phyloP scores from a whole-genome alignment of 2,113 vertebrate genomes.

The Cairina moschata region DNA sequence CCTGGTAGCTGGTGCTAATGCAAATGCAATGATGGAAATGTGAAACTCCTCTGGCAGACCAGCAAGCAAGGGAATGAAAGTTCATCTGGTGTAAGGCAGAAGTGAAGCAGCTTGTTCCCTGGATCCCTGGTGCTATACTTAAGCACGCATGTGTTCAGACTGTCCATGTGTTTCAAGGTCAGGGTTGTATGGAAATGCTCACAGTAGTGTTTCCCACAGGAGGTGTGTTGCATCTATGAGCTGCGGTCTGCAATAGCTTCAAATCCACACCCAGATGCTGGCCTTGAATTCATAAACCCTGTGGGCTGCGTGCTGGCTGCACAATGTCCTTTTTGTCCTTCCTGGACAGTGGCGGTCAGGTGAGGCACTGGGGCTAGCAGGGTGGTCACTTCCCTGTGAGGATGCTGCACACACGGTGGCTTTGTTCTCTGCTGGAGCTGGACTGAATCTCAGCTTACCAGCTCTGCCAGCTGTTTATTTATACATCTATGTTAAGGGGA shows the following conservation, averaged over 20 bases:
- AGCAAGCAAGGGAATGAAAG: neutral
- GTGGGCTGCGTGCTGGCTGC: neutral
- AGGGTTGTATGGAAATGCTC: neutral
- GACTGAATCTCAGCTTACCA: neutral
- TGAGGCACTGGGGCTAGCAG: neutral
- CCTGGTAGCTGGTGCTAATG: neutral
- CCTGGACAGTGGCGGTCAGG: neutral
- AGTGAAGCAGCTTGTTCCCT: neutral
- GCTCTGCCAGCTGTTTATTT: neutral
- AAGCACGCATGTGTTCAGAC: neutral
- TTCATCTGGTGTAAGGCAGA: neutral
- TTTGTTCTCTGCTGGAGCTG: neutral
- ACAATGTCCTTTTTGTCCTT: neutral
- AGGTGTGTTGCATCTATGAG: neutral
- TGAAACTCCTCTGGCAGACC: neutral
- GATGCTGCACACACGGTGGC: neutral
- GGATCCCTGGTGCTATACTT: neutral
- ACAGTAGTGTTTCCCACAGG: neutral
- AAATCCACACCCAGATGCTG: neutral
- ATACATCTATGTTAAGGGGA: neutral
- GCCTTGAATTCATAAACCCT: neutral
- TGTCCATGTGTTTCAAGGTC: neutral
- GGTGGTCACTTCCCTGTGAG: neutral
- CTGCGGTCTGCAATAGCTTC: neutral
- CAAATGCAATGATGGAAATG: neutral